Evolutionary conservation across 1,140 invertebrate genomes (phyloP), one percentile per base, ranked within the genome.

Genomic region (Drosophila burlai): DNA sequence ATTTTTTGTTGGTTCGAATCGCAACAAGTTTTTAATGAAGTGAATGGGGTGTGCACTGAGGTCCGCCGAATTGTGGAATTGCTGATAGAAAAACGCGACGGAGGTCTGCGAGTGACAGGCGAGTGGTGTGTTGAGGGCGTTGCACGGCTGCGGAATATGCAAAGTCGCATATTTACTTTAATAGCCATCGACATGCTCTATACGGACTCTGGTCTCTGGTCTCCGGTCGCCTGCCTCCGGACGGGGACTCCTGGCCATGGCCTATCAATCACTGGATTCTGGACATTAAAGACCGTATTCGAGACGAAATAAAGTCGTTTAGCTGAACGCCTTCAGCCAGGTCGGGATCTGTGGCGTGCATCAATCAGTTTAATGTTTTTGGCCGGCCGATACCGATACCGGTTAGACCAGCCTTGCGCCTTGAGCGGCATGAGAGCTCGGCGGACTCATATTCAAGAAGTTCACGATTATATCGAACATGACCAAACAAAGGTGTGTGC

Each of bases 1-100:
- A 26, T 50, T 58, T 67, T 45, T 57, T 38, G 36, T 45, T 38
- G 34, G 16, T 36, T 76, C 34, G n/a, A 68, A 78, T 81, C 57
- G 81, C 81, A 90, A 84, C 85, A 90, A 89, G 84, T 89, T 81
- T 83, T 84, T 84, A 87, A 89, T 89, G 65, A 89, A 89, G 47
- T 63, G 43, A 77, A 71, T 61, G 76, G 47, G 46, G 60, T 68
- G 59, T 55, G 63, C 52, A 45, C 16, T 18, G 40, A 18, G 15
- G 40, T 43, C 45, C 26, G 34, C 31, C 31, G 11, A 29, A 29
- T 52, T 74, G 66, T 42, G 24, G 40, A 43, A 55, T 66, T 55
- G 63, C 11, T 38, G 47, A 61, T 72, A 62, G 71, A 73, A 34
- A 47, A 74, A 16, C 31, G 26, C 38, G 40, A 40, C 29, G 29